Evolutionary conservation across 2,797 vertebrate species (phyloP).

Genomic region (Podarcis lilfordi): DNA sequence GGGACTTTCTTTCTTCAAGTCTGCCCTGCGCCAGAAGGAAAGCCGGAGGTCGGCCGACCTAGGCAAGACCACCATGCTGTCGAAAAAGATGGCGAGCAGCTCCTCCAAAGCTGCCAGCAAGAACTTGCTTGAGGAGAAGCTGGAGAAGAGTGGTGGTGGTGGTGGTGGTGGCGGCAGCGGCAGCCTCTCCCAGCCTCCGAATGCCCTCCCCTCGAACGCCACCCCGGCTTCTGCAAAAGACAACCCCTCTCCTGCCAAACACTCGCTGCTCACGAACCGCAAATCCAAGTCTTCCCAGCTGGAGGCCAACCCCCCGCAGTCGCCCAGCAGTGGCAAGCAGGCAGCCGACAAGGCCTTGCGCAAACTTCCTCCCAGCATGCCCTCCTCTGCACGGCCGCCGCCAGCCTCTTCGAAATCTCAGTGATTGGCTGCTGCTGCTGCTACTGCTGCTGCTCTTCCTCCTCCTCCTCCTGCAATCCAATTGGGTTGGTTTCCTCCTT

Average conservation of each 20-base stretch:
- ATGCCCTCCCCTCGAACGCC: constrained; percentile 58
- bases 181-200: constrained; percentile 41
- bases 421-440: constrained; percentile 71
- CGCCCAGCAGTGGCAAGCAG: constrained; percentile 86
- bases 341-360: constrained; percentile 86
- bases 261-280: constrained; percentile 86
- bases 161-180: too few species aligned
- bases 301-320: constrained; percentile 79
- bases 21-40: constrained; percentile 93
- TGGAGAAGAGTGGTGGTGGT: constrained; percentile 23
- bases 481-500: constrained; percentile 65
- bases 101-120: constrained; percentile 82
- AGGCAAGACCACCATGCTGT: constrained; percentile 89
- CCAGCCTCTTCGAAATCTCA: constrained; percentile 85
- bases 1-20: constrained; percentile 95
- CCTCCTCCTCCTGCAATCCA: neutral
- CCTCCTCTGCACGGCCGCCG: constrained; percentile 86
- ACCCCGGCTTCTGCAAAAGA: constrained; percentile 72
- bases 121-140: constrained; percentile 69
- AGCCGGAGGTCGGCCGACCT: constrained; percentile 92
- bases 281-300: constrained; percentile 93
- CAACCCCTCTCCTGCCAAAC: constrained; percentile 82
- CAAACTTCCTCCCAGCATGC: constrained; percentile 90
- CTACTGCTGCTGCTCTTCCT: neutral
- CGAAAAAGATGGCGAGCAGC: constrained; percentile 85